Evolutionary conservation across 2,888 invertebrate species (phyloP).

Genomic region (Acanthopleura granulata): DNA sequence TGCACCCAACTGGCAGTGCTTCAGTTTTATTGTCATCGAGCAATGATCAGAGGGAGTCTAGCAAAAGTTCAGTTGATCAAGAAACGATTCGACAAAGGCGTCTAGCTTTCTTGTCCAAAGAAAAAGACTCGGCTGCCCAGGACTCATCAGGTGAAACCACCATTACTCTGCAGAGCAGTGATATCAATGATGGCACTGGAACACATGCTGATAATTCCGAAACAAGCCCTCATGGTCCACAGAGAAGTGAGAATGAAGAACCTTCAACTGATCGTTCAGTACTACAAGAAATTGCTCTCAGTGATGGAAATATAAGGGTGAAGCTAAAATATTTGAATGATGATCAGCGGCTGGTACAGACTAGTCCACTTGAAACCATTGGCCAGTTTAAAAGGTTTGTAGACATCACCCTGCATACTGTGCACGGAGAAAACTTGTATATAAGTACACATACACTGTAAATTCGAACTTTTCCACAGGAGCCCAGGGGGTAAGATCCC

Average conservation of each 20-base stretch:
- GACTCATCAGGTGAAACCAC: not conserved
- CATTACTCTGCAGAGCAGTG: too few relatives aligned
- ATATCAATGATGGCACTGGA: not conserved
- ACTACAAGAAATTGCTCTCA: constrained; percentile 2
- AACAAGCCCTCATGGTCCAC: not conserved
- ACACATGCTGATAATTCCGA: not conserved
- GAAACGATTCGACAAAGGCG: not conserved
- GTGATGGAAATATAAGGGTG: constrained; percentile 52
- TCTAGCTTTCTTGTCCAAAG: not conserved
- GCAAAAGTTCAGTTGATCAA: not conserved
- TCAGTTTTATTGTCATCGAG: not conserved
- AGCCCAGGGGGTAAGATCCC: too few relatives aligned
- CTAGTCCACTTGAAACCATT: constrained; percentile 65
- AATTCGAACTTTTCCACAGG: too few relatives aligned
- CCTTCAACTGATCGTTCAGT: not conserved
- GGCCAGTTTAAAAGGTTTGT: constrained; percentile 69
- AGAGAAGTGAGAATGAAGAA: not conserved
- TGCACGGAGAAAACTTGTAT: too few relatives aligned
- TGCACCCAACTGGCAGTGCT: not conserved
- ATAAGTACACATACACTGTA: too few relatives aligned
- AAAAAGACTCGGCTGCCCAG: not conserved
- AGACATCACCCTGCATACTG: too few relatives aligned
- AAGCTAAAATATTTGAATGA: constrained; percentile 70
- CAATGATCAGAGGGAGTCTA: not conserved
- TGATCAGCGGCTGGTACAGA: constrained; percentile 63